A percentile compares a stretch with the other conserved stretches of the same genome.
Conservation (phyloP, 92 coral and sea anemone species). For the Plumapathes pennacea region DNA sequence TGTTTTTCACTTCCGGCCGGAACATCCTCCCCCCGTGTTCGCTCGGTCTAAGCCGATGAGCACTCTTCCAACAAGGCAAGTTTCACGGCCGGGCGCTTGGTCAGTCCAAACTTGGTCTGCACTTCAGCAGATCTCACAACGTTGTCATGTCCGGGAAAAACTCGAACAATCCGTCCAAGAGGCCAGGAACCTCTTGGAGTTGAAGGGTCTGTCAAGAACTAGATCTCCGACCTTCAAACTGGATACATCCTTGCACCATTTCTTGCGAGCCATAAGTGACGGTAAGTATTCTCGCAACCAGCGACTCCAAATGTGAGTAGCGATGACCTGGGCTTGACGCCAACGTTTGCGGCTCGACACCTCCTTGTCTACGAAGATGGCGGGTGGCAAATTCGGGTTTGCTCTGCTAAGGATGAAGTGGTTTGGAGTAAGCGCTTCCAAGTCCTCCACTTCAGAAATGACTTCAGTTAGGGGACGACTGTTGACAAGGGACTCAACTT, state of each 20-base stretch:
- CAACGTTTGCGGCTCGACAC: constrained; percentile 26
- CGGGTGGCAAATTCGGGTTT: not conserved
- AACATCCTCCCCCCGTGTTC: constrained; percentile 28
- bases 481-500: constrained; percentile 50
- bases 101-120: constrained; percentile 23
- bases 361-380: constrained; percentile 25
- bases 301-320: constrained; percentile 17
- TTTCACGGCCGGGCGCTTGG: constrained; percentile 15
- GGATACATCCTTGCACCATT: constrained; percentile 10
- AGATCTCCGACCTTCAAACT: constrained; percentile 40
- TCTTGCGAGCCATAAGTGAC: constrained; percentile 13
- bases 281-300: constrained; percentile 10
- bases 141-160: constrained; percentile 38
- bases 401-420: constrained; percentile 50
- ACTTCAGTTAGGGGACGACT: constrained; percentile 49
- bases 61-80: constrained; percentile 34
- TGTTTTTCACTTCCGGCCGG: no score
- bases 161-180: constrained; percentile 26
- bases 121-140: constrained; percentile 30
- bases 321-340: constrained; percentile 32
- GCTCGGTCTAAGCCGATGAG: constrained; percentile 10
- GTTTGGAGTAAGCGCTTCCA: constrained; percentile 59
- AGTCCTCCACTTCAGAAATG: constrained; percentile 42
- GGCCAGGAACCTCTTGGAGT: constrained; percentile 43
- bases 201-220: constrained; percentile 20